Evolutionary conservation across 2,888 invertebrate species (phyloP).

Genomic region (Meganola albula): DNA sequence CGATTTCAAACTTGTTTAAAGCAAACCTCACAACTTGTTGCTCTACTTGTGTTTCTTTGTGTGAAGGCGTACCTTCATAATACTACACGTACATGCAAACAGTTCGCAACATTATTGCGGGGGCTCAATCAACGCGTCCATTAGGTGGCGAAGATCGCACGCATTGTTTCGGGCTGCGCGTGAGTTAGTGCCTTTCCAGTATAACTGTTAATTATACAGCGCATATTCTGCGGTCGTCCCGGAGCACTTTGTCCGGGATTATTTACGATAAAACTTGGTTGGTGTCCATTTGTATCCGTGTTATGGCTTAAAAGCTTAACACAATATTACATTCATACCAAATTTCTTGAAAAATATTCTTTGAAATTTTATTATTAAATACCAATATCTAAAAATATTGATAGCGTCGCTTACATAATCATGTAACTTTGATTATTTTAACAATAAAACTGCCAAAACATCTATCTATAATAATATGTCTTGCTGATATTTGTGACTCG

Average conservation of each 20-base stretch:
- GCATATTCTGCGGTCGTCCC: slow-evolving; percentile 47
- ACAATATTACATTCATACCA: no score
- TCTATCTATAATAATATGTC: no score
- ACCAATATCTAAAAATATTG: no score
- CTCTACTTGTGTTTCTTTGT: not conserved
- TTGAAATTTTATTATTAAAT: no score
- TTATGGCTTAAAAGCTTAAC: not conserved
- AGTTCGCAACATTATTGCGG: slow-evolving; percentile 45
- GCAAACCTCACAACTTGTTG: no score
- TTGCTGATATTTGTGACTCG: no score
- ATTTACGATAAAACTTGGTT: slow-evolving; percentile 45
- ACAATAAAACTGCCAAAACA: no score
- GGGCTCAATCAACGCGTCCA: slow-evolving; percentile 51
- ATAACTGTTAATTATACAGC: slow-evolving; percentile 70
- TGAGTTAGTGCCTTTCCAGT: slow-evolving; percentile 64
- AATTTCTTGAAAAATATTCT: no score
- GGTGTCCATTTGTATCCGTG: slow-evolving; percentile 32
- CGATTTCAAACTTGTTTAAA: no score
- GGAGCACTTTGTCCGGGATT: slow-evolving; percentile 53
- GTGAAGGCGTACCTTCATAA: slow-evolving; percentile 1
- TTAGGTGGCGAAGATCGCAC: slow-evolving; percentile 59
- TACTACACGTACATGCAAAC: slow-evolving; percentile 21
- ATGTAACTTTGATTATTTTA: no score
- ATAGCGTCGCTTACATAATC: no score
- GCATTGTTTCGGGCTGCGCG: slow-evolving; percentile 57